Conservation (phyloP, 1,140 invertebrate genomes). For the Agrilus planipennis region DNA sequence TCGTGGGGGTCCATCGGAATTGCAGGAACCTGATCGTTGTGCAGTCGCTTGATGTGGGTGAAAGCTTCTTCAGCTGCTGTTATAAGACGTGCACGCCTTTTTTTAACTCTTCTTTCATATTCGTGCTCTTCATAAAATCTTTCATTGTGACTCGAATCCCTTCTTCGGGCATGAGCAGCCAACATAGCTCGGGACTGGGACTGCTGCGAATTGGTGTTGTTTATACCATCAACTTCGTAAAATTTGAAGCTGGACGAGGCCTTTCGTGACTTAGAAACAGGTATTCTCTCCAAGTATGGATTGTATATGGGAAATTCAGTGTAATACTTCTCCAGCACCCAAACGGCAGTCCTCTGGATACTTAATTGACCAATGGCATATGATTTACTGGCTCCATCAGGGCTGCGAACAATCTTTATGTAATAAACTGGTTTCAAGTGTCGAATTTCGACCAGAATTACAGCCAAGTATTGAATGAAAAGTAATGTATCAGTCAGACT, state of each 20-base stretch:
- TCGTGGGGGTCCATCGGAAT: slow-evolving; percentile 84
- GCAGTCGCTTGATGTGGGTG: slow-evolving; percentile 80
- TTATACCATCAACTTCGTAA: slow-evolving; percentile 86
- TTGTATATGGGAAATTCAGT: slow-evolving; percentile 95
- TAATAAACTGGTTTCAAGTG: slow-evolving; percentile 83
- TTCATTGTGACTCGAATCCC: slow-evolving; percentile 87
- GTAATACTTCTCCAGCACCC: slow-evolving; percentile 90
- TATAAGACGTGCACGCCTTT: slow-evolving; percentile 76
- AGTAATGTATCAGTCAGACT: slow-evolving; percentile 85
- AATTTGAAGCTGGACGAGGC: slow-evolving; percentile 82
- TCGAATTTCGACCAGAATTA: slow-evolving; percentile 83
- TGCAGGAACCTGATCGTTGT: slow-evolving; percentile 49
- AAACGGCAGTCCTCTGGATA: slow-evolving; percentile 89
- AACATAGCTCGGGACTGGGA: slow-evolving; percentile 53
- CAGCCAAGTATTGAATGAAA: slow-evolving; percentile 90
- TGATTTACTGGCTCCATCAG: slow-evolving; percentile 77
- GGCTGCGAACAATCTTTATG: slow-evolving; percentile 84
- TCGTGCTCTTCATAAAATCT: slow-evolving; percentile 96
- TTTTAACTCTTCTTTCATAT: slow-evolving; percentile 85
- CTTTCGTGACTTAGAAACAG: slow-evolving; percentile 72
- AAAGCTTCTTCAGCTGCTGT: slow-evolving; percentile 95
- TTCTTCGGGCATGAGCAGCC: slow-evolving; percentile 55
- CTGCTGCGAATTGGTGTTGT: slow-evolving; percentile 55
- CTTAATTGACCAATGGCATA: slow-evolving; percentile 86
- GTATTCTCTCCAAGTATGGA: slow-evolving; percentile 85